These are phyloP conservation scores for Sesamia inferens DNA, from an alignment of 2,888 invertebrate species.

Conservation along the genomic window DNA sequence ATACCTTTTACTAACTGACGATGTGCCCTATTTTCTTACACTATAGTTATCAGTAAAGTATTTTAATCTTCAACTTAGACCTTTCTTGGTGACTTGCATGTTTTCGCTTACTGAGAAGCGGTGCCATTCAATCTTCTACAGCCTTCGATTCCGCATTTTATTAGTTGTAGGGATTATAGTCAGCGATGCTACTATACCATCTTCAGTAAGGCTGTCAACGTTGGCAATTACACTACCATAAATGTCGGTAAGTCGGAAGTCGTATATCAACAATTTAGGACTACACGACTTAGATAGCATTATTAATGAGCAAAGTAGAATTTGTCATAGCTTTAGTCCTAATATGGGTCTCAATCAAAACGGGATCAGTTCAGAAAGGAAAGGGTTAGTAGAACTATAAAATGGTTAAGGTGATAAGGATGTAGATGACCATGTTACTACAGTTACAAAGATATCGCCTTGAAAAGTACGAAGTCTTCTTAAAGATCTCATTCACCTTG, in stretches of 20 bases:
- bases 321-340: slow-evolving; percentile 16
- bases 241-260: slow-evolving; percentile 39
- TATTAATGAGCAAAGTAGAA: slow-evolving; percentile 23
- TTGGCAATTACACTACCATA: slow-evolving; percentile 28
- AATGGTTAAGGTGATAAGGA: slow-evolving; percentile 24
- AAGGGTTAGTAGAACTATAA: slow-evolving; percentile 15
- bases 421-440: slow-evolving; percentile 19
- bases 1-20: slow-evolving; percentile 7
- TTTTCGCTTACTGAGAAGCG: slow-evolving; percentile 20
- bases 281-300: slow-evolving; percentile 31
- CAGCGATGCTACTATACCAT: slow-evolving; percentile 33
- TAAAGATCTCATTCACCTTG: slow-evolving; percentile 70
- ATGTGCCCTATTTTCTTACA: slow-evolving; percentile 4
- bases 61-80: slow-evolving; percentile 1
- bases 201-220: slow-evolving; percentile 46
- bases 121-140: slow-evolving; percentile 12
- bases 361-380: slow-evolving; percentile 46
- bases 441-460: slow-evolving; percentile 64
- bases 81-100: slow-evolving; percentile 10
- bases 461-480: slow-evolving; percentile 74
- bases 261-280: slow-evolving; percentile 23
- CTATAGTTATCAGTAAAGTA: slow-evolving; percentile 28
- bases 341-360: slow-evolving; percentile 32
- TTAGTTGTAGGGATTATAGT: background rate
- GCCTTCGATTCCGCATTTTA: slow-evolving; percentile 43